Evolutionary conservation across 2,113 vertebrate species (phyloP).

Genomic region (Chrysochloris asiatica): DNA sequence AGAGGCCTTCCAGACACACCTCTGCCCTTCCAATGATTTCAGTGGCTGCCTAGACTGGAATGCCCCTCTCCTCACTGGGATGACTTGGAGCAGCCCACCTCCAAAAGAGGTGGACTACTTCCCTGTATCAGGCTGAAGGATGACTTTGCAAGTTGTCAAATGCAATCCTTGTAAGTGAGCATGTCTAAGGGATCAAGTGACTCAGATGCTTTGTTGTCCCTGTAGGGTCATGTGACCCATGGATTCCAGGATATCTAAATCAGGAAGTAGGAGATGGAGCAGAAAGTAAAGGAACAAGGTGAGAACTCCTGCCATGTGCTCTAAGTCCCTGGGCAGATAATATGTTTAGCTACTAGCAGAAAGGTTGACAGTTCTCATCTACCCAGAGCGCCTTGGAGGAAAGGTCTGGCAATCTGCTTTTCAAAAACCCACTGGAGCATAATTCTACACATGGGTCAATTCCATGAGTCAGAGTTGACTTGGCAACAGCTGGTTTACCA

Average conservation of each 20-base stretch:
- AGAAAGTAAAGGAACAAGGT: neutral
- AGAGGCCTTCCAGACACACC: too few species aligned
- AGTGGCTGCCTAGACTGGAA: neutral
- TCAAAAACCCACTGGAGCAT: neutral
- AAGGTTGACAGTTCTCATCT: neutral
- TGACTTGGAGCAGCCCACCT: neutral
- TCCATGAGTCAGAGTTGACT: neutral
- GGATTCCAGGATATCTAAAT: neutral
- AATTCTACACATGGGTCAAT: neutral
- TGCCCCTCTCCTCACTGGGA: neutral
- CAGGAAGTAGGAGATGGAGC: neutral
- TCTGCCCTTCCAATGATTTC: neutral
- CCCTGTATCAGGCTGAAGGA: neutral
- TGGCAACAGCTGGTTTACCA: neutral
- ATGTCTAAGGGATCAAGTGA: neutral
- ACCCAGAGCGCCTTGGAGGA: neutral
- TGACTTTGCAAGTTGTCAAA: neutral
- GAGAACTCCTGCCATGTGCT: neutral
- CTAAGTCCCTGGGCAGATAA: neutral
- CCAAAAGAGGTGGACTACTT: neutral
- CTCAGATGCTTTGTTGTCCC: neutral
- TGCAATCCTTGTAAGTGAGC: neutral
- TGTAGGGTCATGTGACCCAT: accelerated
- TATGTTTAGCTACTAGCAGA: neutral
- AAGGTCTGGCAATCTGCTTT: neutral